Conservation (phyloP, 2,113 vertebrate genomes). For the Hymenochirus boettgeri region DNA sequence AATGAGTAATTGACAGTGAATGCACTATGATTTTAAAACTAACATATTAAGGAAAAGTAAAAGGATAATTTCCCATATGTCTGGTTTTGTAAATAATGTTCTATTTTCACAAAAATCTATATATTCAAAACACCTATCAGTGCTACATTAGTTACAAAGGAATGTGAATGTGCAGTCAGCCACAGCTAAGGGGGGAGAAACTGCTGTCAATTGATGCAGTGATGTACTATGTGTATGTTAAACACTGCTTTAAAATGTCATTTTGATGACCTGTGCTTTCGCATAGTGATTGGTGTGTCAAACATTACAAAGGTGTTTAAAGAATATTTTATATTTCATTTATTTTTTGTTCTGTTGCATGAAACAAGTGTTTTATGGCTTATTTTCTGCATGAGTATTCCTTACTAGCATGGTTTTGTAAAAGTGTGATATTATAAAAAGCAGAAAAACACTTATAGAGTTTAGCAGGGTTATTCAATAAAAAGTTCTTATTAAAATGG, state of each 20-base stretch:
- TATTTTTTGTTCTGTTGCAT: no score
- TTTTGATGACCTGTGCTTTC: not conserved
- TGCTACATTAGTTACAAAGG: constrained; percentile 54
- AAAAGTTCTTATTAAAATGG: no score
- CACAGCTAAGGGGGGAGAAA: constrained; percentile 54
- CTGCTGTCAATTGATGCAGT: constrained; percentile 50
- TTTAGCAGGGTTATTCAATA: no score
- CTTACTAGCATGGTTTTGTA: no score
- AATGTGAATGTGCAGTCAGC: constrained; percentile 55
- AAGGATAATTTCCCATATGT: constrained; percentile 46
- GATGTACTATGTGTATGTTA: constrained; percentile 43
- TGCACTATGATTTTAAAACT: constrained; percentile 23
- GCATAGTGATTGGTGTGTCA: not conserved
- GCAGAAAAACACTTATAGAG: no score
- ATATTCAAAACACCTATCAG: constrained; percentile 52
- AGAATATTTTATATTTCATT: no score
- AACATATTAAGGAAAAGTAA: constrained; percentile 51
- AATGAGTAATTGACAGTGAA: no score
- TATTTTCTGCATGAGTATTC: no score
- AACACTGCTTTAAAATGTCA: not conserved
- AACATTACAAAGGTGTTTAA: not conserved
- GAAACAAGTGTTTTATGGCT: no score
- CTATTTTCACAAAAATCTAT: constrained; percentile 53
- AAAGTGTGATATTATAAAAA: no score
- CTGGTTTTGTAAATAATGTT: constrained; percentile 50